A percentile compares a stretch with the other conserved stretches of the same genome.
These are phyloP conservation scores for Adelphocoris suturalis DNA, from an alignment of 2,888 invertebrate genomes.

Conservation along the genomic window DNA sequence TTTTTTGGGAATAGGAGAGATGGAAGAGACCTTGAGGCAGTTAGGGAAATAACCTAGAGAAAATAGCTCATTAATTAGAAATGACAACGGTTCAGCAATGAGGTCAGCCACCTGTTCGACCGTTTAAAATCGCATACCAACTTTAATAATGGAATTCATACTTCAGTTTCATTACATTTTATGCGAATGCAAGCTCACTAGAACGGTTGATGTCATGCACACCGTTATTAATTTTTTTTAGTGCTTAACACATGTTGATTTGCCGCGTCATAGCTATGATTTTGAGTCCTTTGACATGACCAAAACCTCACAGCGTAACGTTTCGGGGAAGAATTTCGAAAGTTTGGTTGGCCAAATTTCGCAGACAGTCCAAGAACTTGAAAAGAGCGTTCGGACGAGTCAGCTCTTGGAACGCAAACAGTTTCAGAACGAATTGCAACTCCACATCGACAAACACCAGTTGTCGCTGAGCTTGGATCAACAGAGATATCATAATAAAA, in stretches of 20 bases:
- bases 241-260: neutral
- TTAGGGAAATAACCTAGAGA: neutral
- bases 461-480: slow-evolving; percentile 66
- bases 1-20: slow-evolving; percentile 8
- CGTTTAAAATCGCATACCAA: too few species aligned
- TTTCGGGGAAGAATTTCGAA: slow-evolving; percentile 48
- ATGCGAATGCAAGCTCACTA: too few species aligned
- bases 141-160: too few species aligned
- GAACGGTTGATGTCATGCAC: too few species aligned
- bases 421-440: slow-evolving; percentile 57
- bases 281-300: neutral
- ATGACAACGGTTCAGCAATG: neutral
- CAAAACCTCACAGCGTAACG: slow-evolving; percentile 8
- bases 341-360: slow-evolving; percentile 39
- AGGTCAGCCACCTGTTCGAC: neutral
- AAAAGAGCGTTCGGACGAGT: slow-evolving; percentile 53
- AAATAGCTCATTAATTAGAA: neutral
- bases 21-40: neutral
- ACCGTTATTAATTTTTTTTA: neutral
- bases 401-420: slow-evolving; percentile 56
- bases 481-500: slow-evolving; percentile 51
- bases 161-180: too few species aligned
- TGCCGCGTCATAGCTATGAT: neutral
- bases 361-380: slow-evolving; percentile 48
- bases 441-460: slow-evolving; percentile 67